Evolutionary conservation across 2,888 invertebrate species (phyloP), one percentile per base, ranked within the genome.

Genomic region (Dorcus parallelipipedus): DNA sequence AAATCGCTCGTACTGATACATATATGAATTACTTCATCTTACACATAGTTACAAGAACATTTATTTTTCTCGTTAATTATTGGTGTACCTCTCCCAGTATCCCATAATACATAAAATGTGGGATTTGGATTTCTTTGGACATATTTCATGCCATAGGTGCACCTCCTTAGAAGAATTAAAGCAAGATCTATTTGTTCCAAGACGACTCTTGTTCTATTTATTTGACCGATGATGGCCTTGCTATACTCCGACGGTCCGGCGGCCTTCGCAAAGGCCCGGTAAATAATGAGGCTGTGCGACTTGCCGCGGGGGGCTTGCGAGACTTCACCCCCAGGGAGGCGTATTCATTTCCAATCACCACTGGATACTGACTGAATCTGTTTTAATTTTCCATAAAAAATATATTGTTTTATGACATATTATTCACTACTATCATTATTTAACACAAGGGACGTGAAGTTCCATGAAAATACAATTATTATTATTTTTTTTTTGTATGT

Each of bases 281-380:
- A 76, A 76, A 75, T 76, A 75, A 76, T 76, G 75, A 74, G 74
- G 69, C 72, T 72, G 70, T 70, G 75, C 74, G 76, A 76, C 75
- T 73, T 75, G 73, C 77, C 71, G 70, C 76, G 59, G 70, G 75
- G 76, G 75, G 73, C 73, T 71, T 67, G 69, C 73, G 70, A 73
- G 73, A 72, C 71, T 71, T 69, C 68, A 66, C 71, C 73, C 73
- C 64, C 73, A 68, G 75, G 76, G 71, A 74, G 75, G 74, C 75
- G 75, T 74, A 76, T 76, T 77, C 76, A 76, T 77, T 77, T 77
- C 76, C 76, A 77, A 76, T 77, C 77, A 77, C 77, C 76, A 76
- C 76, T 76, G 76, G 77, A 77, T 74, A 76, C 77, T 75, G 73
- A 70, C 71, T 70, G 71, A 69, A 72, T 73, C 73, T 68, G 74